Base-by-base conservation (phyloP, 2,113 vertebrate genomes). In the Scomber japonicus region DNA sequence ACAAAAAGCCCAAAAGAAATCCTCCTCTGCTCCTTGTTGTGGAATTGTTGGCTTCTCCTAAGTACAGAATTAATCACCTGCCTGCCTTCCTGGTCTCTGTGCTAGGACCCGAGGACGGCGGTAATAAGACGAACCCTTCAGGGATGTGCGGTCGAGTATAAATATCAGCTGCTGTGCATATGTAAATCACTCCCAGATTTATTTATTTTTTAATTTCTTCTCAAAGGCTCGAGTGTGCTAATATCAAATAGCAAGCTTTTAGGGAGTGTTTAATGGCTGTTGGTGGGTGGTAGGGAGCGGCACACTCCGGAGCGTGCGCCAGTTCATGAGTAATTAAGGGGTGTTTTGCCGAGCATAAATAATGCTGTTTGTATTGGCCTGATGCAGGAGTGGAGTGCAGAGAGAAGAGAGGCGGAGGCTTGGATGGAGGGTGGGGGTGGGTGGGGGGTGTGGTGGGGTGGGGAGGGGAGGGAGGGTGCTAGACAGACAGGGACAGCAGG, bases 111-210 rank as follows among this genome's bases (percentile, higher is more conserved):
- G 95, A 96, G 96, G 96, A 97, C 96, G 93, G 95, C 97, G 96
- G 97, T 97, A 99, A 97, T 99, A 98, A 98, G 98, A 96, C 97
- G 96, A 96, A 95, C 96, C 97, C 96, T 97, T 97, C 95, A 96
- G 97, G 96, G 97, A 97, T 95, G 92, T 95, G 91, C 96, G 91
- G 96, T 95, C 88, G 94, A 97, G 96, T 97, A 97, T 96, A 97
- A 98, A 99, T 98, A 98, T 97, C 96, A 97, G 96, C 96, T 96
- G 96, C 97, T 96, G 96, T 97, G 96, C 96, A 97, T 98, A 99
- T 99, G 97, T 96, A 99, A 98, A 99, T 99, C 96, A 96, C 95
- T 94, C 91, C 93, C 95, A 95, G 95, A 96, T 89, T 93, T 94
- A 84, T 95, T 93, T 94, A 88, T 94, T 94, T 89, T 80, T 91